Evolutionary conservation across 2,113 vertebrate genomes (phyloP).

Genomic region (Cnemophilus loriae): DNA sequence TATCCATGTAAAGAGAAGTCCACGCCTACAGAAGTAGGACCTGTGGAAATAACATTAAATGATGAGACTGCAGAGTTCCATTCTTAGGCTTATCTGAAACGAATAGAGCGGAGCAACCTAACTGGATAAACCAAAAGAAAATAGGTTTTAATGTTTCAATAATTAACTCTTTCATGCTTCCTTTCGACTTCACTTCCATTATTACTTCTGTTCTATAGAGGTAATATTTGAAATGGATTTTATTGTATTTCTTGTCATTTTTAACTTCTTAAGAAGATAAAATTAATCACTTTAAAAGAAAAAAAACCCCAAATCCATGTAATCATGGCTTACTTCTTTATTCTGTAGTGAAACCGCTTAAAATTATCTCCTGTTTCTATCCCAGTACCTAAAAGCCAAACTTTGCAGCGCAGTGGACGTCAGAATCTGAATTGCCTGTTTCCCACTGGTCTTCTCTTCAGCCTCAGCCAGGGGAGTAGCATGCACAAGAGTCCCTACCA

Average conservation of each 20-base stretch:
- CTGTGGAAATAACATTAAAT: conserved; percentile 63
- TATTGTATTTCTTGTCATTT: background rate
- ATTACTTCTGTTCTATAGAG: background rate
- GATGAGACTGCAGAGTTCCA: background rate
- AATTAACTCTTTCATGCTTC: background rate
- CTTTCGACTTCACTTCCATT: background rate
- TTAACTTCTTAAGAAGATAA: background rate
- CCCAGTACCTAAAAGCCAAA: background rate
- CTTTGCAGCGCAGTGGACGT: background rate
- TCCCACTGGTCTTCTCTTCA: background rate
- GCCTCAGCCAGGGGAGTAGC: background rate
- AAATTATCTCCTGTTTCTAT: background rate
- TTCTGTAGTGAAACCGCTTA: background rate
- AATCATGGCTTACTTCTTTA: background rate
- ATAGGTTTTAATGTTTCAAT: background rate
- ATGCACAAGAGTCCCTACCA: background rate
- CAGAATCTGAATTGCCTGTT: background rate
- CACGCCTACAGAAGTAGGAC: conserved; percentile 84
- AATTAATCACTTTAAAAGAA: background rate
- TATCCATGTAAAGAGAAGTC: conserved; percentile 88
- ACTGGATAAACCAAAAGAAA: background rate
- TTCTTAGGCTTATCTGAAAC: background rate
- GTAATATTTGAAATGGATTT: background rate
- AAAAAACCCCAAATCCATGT: background rate
- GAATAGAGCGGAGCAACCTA: background rate